Evolutionary conservation across 2,888 invertebrate genomes (phyloP), one percentile per base, ranked within the genome.

Genomic region (Drosophila ustulata): DNA sequence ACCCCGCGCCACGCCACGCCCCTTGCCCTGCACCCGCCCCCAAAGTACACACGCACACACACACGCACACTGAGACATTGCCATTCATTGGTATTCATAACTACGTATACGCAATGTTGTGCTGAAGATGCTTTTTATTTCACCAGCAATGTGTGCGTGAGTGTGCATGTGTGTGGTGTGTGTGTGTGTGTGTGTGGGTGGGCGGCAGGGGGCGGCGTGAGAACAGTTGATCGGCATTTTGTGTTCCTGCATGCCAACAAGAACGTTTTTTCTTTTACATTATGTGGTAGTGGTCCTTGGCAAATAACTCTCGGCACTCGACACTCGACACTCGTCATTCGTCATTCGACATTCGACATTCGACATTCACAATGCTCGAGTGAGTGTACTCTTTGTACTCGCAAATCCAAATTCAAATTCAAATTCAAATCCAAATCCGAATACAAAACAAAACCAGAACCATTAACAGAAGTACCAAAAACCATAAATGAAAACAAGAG

Each of bases 231-330:
- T 68, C 81, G 79, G 82, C 91, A 90, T 90, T 91, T 91, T 90
- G 90, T 90, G 91, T 89, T 91, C 91, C 82, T 91, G 90, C 82
- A 89, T 89, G 89, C 90, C 90, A 82, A 91, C 90, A 91, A 90
- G 90, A 90, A 90, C 90, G 67, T 90, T 91, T 90, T 90, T 90
- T 91, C 91, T 87, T 91, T 91, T 90, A 90, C 90, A 90, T 90
- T 90, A 90, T 91, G 90, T 90, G 89, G 90, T 90, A 89, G 91
- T 91, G 82, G 85, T 78, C 83, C 73, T 78, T 86, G 76, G 73
- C 69, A 72, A 84, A 57, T 37, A 30, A 30, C 30, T 30, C 30
- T 30, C 30, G 30, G 7, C 69, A 71, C 78, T 70, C 18, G 18
- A 2, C 18, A 18, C 18, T 18, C 18, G 18, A 18, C 18, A 18